A percentile compares a stretch with the other conserved stretches of the same genome.
These are phyloP conservation scores for Hydra vulgaris DNA, from an alignment of 30 jellyfish, hydroid and myxozoan species.

Conservation along the genomic window DNA sequence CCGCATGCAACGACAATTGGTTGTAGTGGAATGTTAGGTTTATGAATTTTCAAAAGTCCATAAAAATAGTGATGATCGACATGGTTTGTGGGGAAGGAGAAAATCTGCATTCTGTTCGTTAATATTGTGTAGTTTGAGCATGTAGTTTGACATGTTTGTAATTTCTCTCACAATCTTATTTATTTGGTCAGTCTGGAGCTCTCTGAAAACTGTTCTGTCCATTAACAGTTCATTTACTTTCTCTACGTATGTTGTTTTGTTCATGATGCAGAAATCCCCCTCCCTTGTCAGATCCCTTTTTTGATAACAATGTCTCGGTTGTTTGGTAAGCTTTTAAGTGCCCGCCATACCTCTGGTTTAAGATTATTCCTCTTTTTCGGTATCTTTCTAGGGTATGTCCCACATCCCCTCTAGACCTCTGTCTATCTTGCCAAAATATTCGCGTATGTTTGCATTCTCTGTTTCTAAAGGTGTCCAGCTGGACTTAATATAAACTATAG, in stretches of 20 bases:
- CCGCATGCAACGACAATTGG: background rate
- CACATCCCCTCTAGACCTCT: too few relatives aligned
- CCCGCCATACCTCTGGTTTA: too few relatives aligned
- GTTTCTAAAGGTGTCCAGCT: too few relatives aligned
- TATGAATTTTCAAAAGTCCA: background rate
- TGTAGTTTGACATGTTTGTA: background rate
- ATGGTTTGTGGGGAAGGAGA: background rate
- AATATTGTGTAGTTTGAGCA: background rate
- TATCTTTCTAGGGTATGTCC: too few relatives aligned
- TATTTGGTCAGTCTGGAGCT: background rate
- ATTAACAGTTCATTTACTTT: background rate
- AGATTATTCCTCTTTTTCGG: too few relatives aligned
- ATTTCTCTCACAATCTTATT: background rate
- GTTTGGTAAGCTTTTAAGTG: too few relatives aligned
- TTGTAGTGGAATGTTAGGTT: background rate
- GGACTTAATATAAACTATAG: too few relatives aligned
- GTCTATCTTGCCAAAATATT: too few relatives aligned
- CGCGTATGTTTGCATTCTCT: too few relatives aligned
- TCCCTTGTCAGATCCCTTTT: background rate
- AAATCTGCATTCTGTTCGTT: background rate
- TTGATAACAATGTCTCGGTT: too few relatives aligned
- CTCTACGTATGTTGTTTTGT: background rate
- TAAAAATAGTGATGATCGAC: background rate
- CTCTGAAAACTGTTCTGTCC: background rate
- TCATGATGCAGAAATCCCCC: background rate